Percentiles rank a stretch among this genome's conserved stretches.
phyloP scores from a whole-genome alignment of 2,797 vertebrate genomes.

The Melanotaenia trifasciata region DNA sequence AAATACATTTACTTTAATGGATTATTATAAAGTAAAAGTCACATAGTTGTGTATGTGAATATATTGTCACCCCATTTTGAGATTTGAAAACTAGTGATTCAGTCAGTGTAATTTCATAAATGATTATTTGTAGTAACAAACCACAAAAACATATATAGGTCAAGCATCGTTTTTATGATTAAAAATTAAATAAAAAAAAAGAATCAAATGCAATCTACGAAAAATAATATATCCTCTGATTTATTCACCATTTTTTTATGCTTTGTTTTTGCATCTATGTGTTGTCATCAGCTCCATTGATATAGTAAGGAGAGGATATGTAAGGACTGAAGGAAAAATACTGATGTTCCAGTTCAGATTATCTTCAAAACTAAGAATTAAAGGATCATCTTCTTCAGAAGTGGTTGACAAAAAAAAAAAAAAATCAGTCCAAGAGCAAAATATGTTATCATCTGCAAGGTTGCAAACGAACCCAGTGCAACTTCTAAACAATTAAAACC shows the following conservation, averaged over 20 bases:
- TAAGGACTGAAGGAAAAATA: background rate
- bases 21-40: constrained; percentile 43
- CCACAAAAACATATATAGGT: background rate
- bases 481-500: background rate
- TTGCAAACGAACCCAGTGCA: background rate
- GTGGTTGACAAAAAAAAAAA: background rate
- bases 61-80: constrained; percentile 7
- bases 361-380: background rate
- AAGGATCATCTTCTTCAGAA: background rate
- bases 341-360: background rate
- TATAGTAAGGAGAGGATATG: background rate
- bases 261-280: background rate
- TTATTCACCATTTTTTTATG: background rate
- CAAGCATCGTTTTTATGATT: background rate
- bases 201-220: accelerated
- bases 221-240: background rate
- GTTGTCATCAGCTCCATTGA: background rate
- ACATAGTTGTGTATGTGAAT: constrained; percentile 26
- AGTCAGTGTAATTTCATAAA: constrained; percentile 6
- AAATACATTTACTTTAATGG: constrained; percentile 61
- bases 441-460: background rate
- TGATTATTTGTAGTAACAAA: constrained; percentile 9
- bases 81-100: constrained; percentile 7
- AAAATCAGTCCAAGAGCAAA: background rate
- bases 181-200: background rate